Evolutionary conservation across 64 coral and sea anemone genomes (phyloP), one percentile per base, ranked within the genome.

Genomic region (Trachythela sp.): DNA sequence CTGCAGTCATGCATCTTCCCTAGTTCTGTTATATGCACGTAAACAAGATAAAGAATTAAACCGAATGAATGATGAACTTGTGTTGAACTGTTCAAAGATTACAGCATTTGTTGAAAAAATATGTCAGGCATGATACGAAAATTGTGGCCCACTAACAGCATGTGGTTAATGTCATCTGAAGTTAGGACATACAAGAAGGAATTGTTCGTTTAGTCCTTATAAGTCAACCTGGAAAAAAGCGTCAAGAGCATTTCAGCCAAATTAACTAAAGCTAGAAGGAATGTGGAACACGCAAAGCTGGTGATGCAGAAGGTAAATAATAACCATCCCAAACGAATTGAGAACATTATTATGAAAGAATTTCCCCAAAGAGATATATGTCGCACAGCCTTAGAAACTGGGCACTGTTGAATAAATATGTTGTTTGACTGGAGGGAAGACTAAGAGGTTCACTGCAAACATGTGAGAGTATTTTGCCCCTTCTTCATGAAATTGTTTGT

Each of bases 91-190:
- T 49, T 49, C 48, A 9, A 49, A 49, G 7, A 7, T 49, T 49
- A 49, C 48, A 49, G 15, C 48, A 15, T 49, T 49, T 49, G 48
- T 9, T 49, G 48, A 7, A 15, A 49, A 49, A 49, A 49, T 49
- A 49, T 15, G 48, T 49, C 48, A 49, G 48, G 48, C 48, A 49
- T 49, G 48, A 9, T 7, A 49, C 7, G 48, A 49, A 49, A 90
- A 90, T 37, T 49, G 43, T 27, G 88, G 88, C 4, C 30, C 88
- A 36, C 48, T 90, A 15, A 54, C 88, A 20, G 48, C 83, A 30
- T 90, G 76, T 7, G 72, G 88, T 37, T 83, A 90, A 90, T 90
- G 88, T 33, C 88, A 90, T 30, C 24, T 90, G 20, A 90, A 90
- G 24, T 38, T 84, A 31, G 88, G 77, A 76, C 88, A 90, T 59